Evolutionary conservation across 2,113 vertebrate species (phyloP).

Genomic region (Marcusenius ussheri): DNA sequence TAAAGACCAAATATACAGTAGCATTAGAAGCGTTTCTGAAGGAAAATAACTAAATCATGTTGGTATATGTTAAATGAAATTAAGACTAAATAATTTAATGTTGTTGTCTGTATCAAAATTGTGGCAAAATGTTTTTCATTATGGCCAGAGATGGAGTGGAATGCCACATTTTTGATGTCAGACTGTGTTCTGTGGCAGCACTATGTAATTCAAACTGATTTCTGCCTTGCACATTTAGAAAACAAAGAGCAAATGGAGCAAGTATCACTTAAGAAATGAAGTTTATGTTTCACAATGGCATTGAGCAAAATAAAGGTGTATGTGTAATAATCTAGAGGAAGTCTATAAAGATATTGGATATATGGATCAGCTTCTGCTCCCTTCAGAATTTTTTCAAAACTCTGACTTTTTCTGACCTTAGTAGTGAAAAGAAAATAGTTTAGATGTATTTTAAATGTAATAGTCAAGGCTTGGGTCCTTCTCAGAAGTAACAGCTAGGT

Average conservation of each 20-base stretch:
- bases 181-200: conserved; percentile 17
- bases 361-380: background rate
- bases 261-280: background rate
- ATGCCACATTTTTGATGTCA: conserved; percentile 29
- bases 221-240: background rate
- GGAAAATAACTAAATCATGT: background rate
- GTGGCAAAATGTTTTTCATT: conserved; percentile 16
- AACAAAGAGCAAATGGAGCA: background rate
- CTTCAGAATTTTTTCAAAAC: background rate
- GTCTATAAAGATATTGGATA: background rate
- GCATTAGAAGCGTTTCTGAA: background rate
- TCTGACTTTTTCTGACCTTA: background rate
- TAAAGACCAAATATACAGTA: background rate
- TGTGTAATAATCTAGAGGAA: background rate
- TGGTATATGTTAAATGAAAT: background rate
- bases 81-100: conserved; percentile 14
- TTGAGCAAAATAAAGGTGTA: background rate
- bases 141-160: conserved; percentile 26
- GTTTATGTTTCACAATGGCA: background rate
- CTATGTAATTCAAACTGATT: background rate
- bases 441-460: background rate
- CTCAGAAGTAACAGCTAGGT: background rate
- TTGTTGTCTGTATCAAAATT: conserved; percentile 21
- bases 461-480: background rate
- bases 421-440: background rate